Evolutionary conservation across 1,140 invertebrate species (phyloP), one percentile per base, ranked within the genome.

Genomic region (Philotrypesis tridentata): DNA sequence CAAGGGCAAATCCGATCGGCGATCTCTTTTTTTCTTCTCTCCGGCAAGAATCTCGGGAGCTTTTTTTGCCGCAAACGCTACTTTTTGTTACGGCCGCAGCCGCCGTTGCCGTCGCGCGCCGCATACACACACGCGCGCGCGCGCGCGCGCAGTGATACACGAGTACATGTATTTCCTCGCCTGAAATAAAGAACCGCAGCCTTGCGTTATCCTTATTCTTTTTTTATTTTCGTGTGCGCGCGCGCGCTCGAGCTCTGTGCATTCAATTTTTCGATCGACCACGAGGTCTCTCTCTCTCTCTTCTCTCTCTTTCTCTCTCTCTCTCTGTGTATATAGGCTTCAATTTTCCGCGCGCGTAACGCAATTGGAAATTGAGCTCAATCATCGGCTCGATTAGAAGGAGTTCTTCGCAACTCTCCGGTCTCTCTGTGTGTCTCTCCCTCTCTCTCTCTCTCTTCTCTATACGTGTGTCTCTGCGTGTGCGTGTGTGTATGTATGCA

Each of bases 281-380:
- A 29, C n/a, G 17, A 61, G 17, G 72, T 29, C 21, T 74, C n/a
- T n/a, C n/a, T n/a, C n/a, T n/a, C n/a, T n/a, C n/a, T n/a, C n/a
- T n/a, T n/a, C n/a, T n/a, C n/a, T n/a, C n/a, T n/a, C n/a, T n/a
- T n/a, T n/a, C n/a, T n/a, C n/a, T n/a, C n/a, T n/a, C n/a, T n/a
- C n/a, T n/a, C n/a, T n/a, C 4, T 55, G 21, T 21, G 21, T n/a
- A 55, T 7, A 55, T 17, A 55, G 55, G 33, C 60, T 76, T 27
- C 33, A 29, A 67, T 40, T 33, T n/a, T 48, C 23, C 60, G 33
- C 37, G 29, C 31, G 33, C 37, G n/a, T 77, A 77, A 68, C 65
- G 68, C 27, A 68, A 78, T 33, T 78, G 75, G 75, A 40, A 78
- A 78, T 78, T 68, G 75, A 78, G 75, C 29, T 76, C 55, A 63